Base-by-base conservation (phyloP, 1,140 invertebrate genomes). In the Eupristina koningsbergeri region DNA sequence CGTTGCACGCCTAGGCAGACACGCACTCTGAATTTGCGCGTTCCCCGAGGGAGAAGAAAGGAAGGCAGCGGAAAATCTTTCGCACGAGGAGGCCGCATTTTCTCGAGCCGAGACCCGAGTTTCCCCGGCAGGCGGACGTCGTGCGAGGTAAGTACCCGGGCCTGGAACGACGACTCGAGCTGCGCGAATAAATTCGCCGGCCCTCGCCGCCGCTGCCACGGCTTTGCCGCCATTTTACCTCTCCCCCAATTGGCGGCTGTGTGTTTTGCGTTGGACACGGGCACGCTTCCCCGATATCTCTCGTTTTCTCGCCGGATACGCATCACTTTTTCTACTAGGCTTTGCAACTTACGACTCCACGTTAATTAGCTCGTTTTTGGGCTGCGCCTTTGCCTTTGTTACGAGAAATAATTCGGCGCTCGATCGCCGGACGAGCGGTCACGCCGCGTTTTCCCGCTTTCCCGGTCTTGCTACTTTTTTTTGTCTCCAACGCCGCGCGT, bases 141-240 rank as follows among this genome's bases (percentile, higher is more conserved):
- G n/a, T 9, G 29, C 0, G 63, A 67, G 29, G 31, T 67, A 17
- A 67, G 63, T 67, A 15, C 0, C 1, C 15, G 13, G 34, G 34
- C 7, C 3, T 34, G 5, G 9, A 6, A 3, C 13, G 15, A 3
- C 15, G 15, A 11, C 8, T 31, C 5, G 1, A 31, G 3, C 19
- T 3, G 31, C 5, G 29, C 29, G 5, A 34, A 36, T 67, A 22
- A 67, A 67, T 67, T 34, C 31, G 31, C 63, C 31, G 31, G 31
- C 3, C 19, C 26, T 17, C 67, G 17, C 45, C 74, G 76, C 45
- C 67, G 17, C 45, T 50, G 76, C 45, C 61, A 29, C 63, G 41
- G 64, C 58, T 82, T 82, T 82, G 58, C 74, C 81, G 81, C 81
- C 74, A 83, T 83, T 83, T 76, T 83, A 71, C 61, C 58, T 82